Evolutionary conservation across 2,888 invertebrate species (phyloP).

Genomic region (Tenthredo mesomela): DNA sequence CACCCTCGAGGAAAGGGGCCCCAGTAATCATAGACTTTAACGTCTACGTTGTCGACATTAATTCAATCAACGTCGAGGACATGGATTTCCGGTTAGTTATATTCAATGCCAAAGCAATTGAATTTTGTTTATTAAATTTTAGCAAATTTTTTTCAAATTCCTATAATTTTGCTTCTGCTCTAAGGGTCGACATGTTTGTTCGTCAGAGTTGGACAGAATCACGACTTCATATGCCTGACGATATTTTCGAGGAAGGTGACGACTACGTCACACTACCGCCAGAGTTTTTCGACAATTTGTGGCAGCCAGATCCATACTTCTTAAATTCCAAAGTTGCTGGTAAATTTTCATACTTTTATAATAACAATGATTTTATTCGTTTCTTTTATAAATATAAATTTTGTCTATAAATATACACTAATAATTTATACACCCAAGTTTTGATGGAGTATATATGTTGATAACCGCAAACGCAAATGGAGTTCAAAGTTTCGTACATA

Average conservation of each 20-base stretch:
- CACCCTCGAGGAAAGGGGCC: conserved; percentile 86
- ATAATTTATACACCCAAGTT: background rate
- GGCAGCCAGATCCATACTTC: conserved; percentile 93
- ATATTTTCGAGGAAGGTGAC: conserved; percentile 89
- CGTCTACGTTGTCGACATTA: conserved; percentile 91
- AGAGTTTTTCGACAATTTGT: conserved; percentile 90
- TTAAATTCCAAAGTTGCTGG: conserved; percentile 92
- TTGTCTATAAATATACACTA: background rate
- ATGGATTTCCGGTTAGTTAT: conserved; percentile 90
- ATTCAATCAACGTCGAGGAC: conserved; percentile 92
- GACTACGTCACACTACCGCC: conserved; percentile 90
- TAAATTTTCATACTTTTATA: conserved; percentile 69
- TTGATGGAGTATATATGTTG: background rate
- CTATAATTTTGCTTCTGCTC: background rate
- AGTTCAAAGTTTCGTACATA: background rate
- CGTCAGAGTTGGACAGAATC: conserved; percentile 90
- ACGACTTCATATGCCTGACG: conserved; percentile 87
- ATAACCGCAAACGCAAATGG: background rate
- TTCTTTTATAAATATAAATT: background rate
- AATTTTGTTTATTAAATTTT: conserved; percentile 9
- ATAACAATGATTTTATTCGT: background rate
- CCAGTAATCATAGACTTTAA: conserved; percentile 90
- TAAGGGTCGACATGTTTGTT: conserved; percentile 91
- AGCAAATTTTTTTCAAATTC: background rate
- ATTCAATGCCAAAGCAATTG: background rate